Conservation (phyloP, 2,797 vertebrate genomes). For the Choloepus didactylus region DNA sequence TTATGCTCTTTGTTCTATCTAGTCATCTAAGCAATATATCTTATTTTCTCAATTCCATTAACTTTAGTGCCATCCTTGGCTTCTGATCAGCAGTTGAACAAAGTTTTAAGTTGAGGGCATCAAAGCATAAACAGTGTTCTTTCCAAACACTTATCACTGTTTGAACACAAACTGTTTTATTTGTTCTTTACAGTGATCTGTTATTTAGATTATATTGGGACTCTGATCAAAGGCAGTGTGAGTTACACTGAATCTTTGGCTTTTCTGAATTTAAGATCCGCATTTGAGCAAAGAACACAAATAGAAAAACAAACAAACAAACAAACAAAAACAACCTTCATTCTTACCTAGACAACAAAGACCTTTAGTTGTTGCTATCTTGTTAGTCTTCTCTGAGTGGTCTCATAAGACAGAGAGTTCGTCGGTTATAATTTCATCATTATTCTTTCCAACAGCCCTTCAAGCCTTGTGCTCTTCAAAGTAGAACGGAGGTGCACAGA, state of each 20-base stretch:
- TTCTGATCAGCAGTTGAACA: constrained; percentile 66
- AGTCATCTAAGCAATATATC: rapidly evolving
- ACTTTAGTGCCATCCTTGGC: constrained; percentile 31
- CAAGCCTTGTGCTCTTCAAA: constrained; percentile 58
- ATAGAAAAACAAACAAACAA: not conserved
- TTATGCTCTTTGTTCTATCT: constrained; percentile 30
- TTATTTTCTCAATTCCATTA: constrained; percentile 56
- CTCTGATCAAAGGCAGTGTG: constrained; percentile 70
- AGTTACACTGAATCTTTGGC: constrained; percentile 47
- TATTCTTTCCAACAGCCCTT: constrained; percentile 68
- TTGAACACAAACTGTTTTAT: constrained; percentile 72
- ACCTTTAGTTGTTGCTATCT: constrained; percentile 58
- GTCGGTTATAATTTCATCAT: constrained; percentile 67
- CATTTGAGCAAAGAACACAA: constrained; percentile 65
- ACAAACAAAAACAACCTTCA: constrained; percentile 40
- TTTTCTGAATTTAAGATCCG: constrained; percentile 78
- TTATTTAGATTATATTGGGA: not conserved
- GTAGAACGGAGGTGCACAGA: not conserved
- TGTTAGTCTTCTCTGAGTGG: constrained; percentile 80
- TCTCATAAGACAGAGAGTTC: constrained; percentile 75
- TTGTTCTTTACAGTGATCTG: constrained; percentile 49
- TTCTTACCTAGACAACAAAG: constrained; percentile 79
- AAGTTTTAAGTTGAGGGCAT: constrained; percentile 54
- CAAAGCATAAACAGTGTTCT: constrained; percentile 38
- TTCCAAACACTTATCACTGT: constrained; percentile 41